Percentiles rank a stretch among this genome's conserved stretches.
Conservation (phyloP, 2,113 vertebrate genomes). For the Struthio camelus region DNA sequence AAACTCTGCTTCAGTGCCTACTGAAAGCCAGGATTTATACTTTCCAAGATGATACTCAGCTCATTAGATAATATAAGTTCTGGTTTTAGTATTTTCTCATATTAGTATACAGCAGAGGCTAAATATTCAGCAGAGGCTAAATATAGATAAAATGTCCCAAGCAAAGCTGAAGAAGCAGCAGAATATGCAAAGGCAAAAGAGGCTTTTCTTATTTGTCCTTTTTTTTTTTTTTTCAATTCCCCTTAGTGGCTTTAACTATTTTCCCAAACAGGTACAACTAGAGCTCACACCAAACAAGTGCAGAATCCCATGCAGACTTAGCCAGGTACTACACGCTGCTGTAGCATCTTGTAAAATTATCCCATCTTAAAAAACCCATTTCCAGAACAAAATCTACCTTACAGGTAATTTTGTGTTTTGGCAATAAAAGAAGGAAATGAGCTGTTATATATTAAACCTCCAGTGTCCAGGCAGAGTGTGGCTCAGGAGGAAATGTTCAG, state of each 20-base stretch:
- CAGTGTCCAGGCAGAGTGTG: neutral
- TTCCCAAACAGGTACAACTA: neutral
- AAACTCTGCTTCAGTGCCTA: neutral
- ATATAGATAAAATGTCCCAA: neutral
- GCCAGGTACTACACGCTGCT: neutral
- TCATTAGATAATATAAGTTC: neutral
- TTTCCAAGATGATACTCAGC: neutral
- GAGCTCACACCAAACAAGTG: neutral
- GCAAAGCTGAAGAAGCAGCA: neutral
- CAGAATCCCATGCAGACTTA: neutral
- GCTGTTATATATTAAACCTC: neutral
- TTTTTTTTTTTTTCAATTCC: neutral
- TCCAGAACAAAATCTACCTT: conserved; percentile 13
- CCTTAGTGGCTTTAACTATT: neutral
- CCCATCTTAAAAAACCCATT: neutral
- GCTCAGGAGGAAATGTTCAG: neutral
- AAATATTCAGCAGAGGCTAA: neutral
- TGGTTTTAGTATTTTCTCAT: neutral
- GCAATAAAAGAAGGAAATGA: neutral
- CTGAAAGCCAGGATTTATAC: neutral
- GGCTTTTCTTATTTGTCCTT: neutral
- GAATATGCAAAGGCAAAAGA: neutral
- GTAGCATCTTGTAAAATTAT: neutral
- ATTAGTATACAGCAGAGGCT: neutral
- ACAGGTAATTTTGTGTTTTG: neutral